Base-by-base conservation (phyloP, 2,797 vertebrate genomes). In the Pipistrellus pipistrellus region DNA sequence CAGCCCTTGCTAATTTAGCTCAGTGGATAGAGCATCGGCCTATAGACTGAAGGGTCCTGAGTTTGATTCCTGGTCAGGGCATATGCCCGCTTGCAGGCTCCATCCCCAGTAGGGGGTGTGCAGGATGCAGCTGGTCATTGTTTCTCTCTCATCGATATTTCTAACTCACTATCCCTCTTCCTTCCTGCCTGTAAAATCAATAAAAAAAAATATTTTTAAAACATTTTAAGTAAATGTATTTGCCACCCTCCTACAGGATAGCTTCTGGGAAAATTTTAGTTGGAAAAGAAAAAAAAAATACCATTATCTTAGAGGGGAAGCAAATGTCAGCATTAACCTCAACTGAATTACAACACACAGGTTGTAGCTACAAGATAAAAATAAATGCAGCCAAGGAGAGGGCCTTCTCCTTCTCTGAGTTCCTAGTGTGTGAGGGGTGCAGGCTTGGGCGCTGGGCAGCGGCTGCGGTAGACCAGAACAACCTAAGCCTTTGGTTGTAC, bases 271-370 rank as follows among this genome's bases (percentile, higher is more conserved):
- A 80, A 93, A 94, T 53, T 55, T 85, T 72, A 86, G 35, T 48
- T 75, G 44, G 38, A 85, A 75, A 77, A 51, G 30, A 73, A 62
- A 76, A 48, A 48, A 85, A 94, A 80, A 73, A 73, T 62, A 46
- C 27, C 46, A 41, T 89, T 93, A 95, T 12, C 23, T 35, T 48
- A 66, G 68, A 71, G 15, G 46, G 59, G 53, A 87, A 73, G 44
- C 78, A 93, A 96, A 75, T 68, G 76, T 57, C 35, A 82, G 11
- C 48, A 78, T 95, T 94, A 83, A 90, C 73, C 38, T 90, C 57
- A 82, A 76, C 4, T 6, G 6, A 94, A n/a, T 84, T 80, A 85
- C 13, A 88, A 90, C 53, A 77, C 41, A 32, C 57, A 90, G 64
- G 72, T 62, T 84, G 11, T 93, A 17, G 89, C 66, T 84, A 51